Evolutionary conservation across 2,113 vertebrate genomes (phyloP).

Genomic region (Addax nasomaculatus): DNA sequence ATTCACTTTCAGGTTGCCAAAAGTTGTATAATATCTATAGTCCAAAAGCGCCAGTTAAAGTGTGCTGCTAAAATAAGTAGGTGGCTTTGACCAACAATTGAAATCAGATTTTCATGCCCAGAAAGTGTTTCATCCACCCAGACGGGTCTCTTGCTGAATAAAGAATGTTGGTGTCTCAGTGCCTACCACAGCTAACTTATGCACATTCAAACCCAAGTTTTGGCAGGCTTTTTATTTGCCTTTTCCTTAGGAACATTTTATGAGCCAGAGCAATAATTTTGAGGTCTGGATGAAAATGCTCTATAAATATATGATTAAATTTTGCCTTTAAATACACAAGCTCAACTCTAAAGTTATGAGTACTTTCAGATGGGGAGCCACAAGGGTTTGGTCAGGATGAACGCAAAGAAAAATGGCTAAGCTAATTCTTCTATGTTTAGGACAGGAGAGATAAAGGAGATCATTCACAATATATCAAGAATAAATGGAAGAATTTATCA

Average conservation of each 20-base stretch:
- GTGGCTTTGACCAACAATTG: background rate
- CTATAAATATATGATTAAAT: slow-evolving; percentile 31
- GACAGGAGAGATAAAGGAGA: background rate
- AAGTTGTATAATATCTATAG: background rate
- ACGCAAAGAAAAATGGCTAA: background rate
- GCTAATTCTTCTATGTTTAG: background rate
- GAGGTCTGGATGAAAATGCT: slow-evolving; percentile 2
- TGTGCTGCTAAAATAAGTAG: background rate
- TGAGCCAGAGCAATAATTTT: slow-evolving; percentile 6
- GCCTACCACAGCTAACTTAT: background rate
- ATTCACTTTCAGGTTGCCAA: background rate
- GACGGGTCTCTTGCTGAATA: background rate
- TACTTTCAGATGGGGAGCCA: background rate
- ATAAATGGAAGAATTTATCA: background rate
- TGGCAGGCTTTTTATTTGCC: background rate
- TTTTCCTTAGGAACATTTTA: slow-evolving; percentile 20
- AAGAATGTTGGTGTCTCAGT: background rate
- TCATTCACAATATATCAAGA: background rate
- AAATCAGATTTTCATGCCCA: background rate
- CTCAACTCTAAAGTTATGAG: background rate
- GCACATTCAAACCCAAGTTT: background rate
- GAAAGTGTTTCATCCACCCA: background rate
- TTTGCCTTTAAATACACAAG: background rate
- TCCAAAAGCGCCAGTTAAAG: background rate
- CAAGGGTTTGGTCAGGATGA: background rate